A percentile compares a stretch with the other conserved stretches of the same genome.
Evolutionary conservation across 2,797 vertebrate species (phyloP).

Genomic region (Triplophysa yarkandensis): DNA sequence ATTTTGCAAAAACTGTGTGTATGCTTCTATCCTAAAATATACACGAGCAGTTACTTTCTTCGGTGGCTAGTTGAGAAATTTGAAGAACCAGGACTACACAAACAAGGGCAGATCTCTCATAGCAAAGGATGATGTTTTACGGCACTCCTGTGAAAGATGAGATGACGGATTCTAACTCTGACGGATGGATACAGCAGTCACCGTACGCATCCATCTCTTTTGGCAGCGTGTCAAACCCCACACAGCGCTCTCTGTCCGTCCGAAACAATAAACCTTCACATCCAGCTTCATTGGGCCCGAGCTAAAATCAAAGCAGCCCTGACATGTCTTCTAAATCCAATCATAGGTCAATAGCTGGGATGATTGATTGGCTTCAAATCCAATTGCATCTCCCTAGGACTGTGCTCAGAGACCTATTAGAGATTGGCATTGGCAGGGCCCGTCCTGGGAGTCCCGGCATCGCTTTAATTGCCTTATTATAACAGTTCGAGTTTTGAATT

Average conservation of each 20-base stretch:
- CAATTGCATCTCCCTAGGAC: constrained; percentile 60
- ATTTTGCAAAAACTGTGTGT: neutral
- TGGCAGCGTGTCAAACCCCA: constrained; percentile 62
- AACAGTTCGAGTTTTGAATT: constrained; percentile 31
- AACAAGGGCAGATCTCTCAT: neutral
- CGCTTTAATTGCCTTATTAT: constrained; percentile 62
- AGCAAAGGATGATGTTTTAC: constrained; percentile 35
- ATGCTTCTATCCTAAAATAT: neutral
- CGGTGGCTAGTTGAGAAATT: neutral
- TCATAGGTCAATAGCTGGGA: constrained; percentile 68
- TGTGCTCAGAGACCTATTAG: constrained; percentile 62
- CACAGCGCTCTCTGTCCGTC: constrained; percentile 57
- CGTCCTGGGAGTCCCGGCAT: constrained; percentile 48
- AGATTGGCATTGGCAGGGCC: constrained; percentile 64
- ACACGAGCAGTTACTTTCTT: neutral
- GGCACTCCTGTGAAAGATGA: constrained; percentile 56
- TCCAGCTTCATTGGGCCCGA: constrained; percentile 66
- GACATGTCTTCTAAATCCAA: constrained; percentile 70
- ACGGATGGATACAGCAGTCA: constrained; percentile 64
- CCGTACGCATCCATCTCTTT: constrained; percentile 64
- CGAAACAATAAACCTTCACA: constrained; percentile 66
- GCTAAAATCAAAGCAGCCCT: constrained; percentile 67
- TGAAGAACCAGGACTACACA: neutral
- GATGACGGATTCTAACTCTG: constrained; percentile 65
- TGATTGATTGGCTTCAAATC: constrained; percentile 70